Evolutionary conservation across 2,797 vertebrate species (phyloP).

Genomic region (Stomatorhinus walkeri): DNA sequence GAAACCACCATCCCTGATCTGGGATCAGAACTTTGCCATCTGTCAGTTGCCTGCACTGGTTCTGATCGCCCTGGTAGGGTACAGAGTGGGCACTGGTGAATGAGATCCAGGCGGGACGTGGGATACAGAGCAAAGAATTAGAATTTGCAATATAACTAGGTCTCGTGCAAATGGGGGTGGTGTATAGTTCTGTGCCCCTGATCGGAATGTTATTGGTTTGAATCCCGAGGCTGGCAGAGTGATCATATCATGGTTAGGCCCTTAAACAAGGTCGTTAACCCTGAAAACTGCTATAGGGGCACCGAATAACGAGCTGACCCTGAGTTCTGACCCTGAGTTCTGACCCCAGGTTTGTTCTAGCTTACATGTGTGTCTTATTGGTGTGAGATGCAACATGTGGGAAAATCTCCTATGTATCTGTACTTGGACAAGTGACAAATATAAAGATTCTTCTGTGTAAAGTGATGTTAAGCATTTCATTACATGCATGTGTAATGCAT

Average conservation of each 20-base stretch:
- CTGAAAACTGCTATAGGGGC: background rate
- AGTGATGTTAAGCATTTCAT: background rate
- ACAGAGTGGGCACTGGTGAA: background rate
- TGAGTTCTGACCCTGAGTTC: background rate
- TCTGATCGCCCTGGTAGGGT: constrained; percentile 18
- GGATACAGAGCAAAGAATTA: background rate
- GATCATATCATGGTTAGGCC: background rate
- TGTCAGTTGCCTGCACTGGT: constrained; percentile 16
- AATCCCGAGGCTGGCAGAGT: background rate
- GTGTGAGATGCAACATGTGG: background rate
- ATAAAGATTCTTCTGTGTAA: background rate
- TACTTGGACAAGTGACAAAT: background rate
- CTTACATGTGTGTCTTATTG: background rate
- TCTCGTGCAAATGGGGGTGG: background rate
- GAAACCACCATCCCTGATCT: constrained; percentile 20
- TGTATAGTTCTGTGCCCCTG: background rate
- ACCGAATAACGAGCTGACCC: background rate
- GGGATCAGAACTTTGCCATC: constrained; percentile 32
- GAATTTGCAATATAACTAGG: background rate
- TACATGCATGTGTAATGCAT: background rate
- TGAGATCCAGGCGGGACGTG: background rate
- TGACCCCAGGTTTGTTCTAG: background rate
- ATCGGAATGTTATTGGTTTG: background rate
- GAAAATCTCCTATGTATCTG: background rate
- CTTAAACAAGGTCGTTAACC: background rate